phyloP scores from a whole-genome alignment of 2,113 vertebrate genomes.

The Carlito syrichta region DNA sequence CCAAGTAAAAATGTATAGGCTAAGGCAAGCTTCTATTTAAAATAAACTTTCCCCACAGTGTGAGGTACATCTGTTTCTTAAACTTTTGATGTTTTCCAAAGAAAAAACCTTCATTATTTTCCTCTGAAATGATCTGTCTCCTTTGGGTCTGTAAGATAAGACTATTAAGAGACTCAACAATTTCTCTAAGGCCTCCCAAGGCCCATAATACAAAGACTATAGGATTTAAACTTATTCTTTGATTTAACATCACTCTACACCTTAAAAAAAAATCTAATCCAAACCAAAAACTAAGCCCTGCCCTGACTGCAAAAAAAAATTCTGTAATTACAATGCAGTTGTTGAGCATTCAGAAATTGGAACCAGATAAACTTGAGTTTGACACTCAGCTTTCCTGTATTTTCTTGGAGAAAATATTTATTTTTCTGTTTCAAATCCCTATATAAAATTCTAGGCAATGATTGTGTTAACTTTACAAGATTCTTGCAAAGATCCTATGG shows the following conservation, averaged over 20 bases:
- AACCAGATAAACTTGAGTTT: neutral
- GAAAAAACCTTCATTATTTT: neutral
- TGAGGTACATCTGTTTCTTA: neutral
- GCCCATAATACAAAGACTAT: neutral
- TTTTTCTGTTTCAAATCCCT: neutral
- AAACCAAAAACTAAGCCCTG: neutral
- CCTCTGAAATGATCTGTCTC: neutral
- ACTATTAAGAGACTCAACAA: neutral
- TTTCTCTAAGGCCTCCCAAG: neutral
- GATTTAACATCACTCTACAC: neutral
- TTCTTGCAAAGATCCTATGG: neutral
- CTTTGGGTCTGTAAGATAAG: neutral
- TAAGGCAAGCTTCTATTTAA: neutral
- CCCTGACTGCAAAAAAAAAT: neutral
- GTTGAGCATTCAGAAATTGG: neutral
- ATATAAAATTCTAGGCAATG: neutral
- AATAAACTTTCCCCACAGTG: neutral
- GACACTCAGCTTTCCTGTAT: neutral
- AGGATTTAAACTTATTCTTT: slow-evolving; percentile 8
- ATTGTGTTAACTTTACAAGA: neutral
- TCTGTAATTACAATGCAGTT: neutral
- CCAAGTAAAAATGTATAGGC: neutral
- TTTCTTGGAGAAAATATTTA: neutral
- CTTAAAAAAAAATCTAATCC: neutral
- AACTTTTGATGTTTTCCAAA: neutral